These are phyloP conservation scores for Tetropium fuscum DNA, from an alignment of 2,888 invertebrate genomes.

Conservation along the genomic window DNA sequence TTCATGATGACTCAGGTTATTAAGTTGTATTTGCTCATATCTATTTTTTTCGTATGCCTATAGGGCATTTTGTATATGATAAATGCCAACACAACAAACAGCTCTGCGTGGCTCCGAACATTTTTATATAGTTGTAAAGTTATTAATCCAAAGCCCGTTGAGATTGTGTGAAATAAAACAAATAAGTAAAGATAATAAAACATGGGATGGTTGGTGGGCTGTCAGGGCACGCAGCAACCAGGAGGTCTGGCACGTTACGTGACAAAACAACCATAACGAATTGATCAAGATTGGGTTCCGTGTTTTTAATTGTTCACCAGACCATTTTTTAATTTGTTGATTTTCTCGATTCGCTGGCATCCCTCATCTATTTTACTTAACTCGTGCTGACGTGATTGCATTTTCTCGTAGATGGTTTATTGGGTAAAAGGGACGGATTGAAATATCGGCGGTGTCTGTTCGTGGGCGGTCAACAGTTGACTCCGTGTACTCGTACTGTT, in stretches of 20 bases:
- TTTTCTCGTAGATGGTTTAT: background rate
- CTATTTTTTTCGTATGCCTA: too few relatives aligned
- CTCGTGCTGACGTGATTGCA: constrained; percentile 4
- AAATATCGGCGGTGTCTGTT: too few relatives aligned
- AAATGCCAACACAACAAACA: too few relatives aligned
- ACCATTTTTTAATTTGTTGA: constrained; percentile 49
- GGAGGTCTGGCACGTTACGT: constrained; percentile 65
- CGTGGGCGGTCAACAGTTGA: too few relatives aligned
- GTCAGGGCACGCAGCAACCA: constrained; percentile 60
- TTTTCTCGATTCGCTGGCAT: constrained; percentile 41
- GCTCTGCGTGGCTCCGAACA: too few relatives aligned
- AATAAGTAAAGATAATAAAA: constrained; percentile 61
- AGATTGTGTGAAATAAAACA: constrained; percentile 61
- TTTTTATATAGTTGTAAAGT: constrained; percentile 62
- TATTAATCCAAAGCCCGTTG: constrained; percentile 59
- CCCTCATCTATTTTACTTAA: constrained; percentile 2
- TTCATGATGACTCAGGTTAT: too few relatives aligned
- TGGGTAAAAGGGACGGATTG: too few relatives aligned
- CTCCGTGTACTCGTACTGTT: too few relatives aligned
- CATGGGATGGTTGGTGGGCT: constrained; percentile 63
- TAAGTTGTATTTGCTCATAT: too few relatives aligned
- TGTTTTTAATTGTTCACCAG: constrained; percentile 64
- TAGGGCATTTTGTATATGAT: too few relatives aligned
- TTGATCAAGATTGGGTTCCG: constrained; percentile 64
- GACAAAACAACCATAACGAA: constrained; percentile 65